Evolutionary conservation across 37 sponge, comb jelly and placozoan genomes (phyloP), one percentile per base, ranked within the genome.

Genomic region (Mnemiopsis leidyi): DNA sequence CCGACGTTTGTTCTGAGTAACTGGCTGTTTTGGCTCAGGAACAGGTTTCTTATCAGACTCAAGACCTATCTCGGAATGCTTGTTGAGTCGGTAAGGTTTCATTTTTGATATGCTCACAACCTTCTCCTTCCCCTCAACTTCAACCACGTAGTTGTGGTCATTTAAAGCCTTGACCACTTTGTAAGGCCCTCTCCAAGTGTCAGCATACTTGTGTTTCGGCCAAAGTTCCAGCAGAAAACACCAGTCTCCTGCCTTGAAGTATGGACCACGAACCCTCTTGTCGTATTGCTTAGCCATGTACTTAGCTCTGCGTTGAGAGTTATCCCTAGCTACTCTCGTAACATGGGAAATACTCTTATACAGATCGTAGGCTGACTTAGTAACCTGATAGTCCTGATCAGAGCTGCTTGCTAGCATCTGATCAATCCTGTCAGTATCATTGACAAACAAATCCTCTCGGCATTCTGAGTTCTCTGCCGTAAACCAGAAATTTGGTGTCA

Each of bases 131-230:
- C 90, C 61, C 30, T 85, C 61, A 21, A 85, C 25, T 33, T 85
- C 61, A 39, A 85, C 29, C 3, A 85, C 30, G 39, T 85, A 85
- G 29, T 85, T 85, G 20, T 26, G 29, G 29, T 69, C 73, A 69
- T 69, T 69, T 21, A 69, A 28, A 69, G 29, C 9, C 29, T 69
- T 25, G 2, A 69, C 29, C 1, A 69, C 29, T 69, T 69, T 21
- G 73, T 69, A 25, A 2, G 73, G 73, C 7, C 73, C 73, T 69
- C 28, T 69, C 73, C 73, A 69, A 16, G 28, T 21, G n/a, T 77
- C 79, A 77, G 32, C 32, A 32, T 77, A 77, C 79, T 77, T 77
- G 79, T 77, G 79, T 32, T 77, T 77, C 26, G 79, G 79, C 20
- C 32, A 77, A 20, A 77, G 79, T 32, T 77, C 79, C 24, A 40